phyloP scores from a whole-genome alignment of 2,113 vertebrate species.

The Regulus satrapa region DNA sequence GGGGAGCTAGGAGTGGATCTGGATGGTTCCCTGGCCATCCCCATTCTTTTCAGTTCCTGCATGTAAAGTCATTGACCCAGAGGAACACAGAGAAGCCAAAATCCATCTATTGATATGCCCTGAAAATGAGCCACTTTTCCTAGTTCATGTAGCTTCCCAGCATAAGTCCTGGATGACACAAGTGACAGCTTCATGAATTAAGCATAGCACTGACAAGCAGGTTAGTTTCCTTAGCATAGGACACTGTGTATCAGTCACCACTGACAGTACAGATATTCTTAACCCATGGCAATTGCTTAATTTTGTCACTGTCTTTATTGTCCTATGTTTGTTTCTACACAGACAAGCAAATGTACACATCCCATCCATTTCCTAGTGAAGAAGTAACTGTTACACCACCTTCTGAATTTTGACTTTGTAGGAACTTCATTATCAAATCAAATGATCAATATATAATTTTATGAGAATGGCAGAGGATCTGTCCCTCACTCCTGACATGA shows the following conservation, averaged over 20 bases:
- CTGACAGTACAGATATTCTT: neutral
- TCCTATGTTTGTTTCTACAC: neutral
- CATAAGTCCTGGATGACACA: neutral
- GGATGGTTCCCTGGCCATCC: neutral
- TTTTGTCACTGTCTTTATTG: neutral
- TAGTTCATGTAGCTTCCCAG: neutral
- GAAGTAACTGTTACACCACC: neutral
- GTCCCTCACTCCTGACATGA: accelerated
- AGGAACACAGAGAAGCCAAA: neutral
- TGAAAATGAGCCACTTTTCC: neutral
- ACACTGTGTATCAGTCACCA: neutral
- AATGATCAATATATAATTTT: neutral
- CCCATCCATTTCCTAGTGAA: neutral
- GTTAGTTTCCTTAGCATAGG: neutral
- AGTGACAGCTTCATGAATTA: neutral
- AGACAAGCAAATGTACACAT: neutral
- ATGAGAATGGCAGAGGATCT: neutral
- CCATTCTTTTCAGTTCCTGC: neutral
- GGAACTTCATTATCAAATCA: neutral
- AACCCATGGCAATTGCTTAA: neutral
- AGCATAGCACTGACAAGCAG: neutral
- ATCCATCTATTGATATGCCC: neutral
- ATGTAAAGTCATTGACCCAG: neutral
- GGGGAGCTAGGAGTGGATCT: neutral
- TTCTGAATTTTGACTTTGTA: neutral